Base-by-base conservation (phyloP, 2,113 vertebrate genomes). In the Albula goreensis region DNA sequence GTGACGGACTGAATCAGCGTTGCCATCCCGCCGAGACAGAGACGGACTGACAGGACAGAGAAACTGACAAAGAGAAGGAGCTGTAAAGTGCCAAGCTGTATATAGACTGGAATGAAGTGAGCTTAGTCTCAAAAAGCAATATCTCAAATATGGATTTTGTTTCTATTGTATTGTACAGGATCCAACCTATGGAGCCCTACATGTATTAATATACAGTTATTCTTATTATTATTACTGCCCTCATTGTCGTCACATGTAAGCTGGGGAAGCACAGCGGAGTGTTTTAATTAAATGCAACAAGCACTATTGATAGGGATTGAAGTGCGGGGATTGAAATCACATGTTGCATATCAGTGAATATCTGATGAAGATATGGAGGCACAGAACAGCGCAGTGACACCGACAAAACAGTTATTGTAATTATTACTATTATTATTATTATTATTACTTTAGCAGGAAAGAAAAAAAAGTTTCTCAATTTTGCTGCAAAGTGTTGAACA, bases 401-500 rank as follows among this genome's bases (percentile, higher is more conserved):
- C 84, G 91, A 92, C 90, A 87, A 66, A 66, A 41, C 31, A 41
- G 60, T 19, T 56, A 56, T 56, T 56, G 53, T 56, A 56, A 77
- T n/a, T 50, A 50, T 48, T 94, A 94, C 31, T 93, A 91, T 92
- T 93, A 93, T 90, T 90, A 89, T 88, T 88, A 93, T 94, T 95
- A 88, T 85, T 87, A 94, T 94, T 92, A 91, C 92, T 17, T 94
- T 94, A 92, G 86, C 83, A 93, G 92, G 93, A 93, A 91, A 89
- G 88, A 83, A 79, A 91, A 89, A 51, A 85, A 60, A 85, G 84
- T 94, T 95, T 94, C 93, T 95, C 92, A 92, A 93, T 90, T 94
- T 95, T 96, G 95, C 95, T 96, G 95, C 95, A 95, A 95, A 96
- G 94, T 95, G 95, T 95, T 95, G 94, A 96, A 96, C 95, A 96